Evolutionary conservation across 2,888 invertebrate genomes (phyloP).

Genomic region (Campoletis raptor): DNA sequence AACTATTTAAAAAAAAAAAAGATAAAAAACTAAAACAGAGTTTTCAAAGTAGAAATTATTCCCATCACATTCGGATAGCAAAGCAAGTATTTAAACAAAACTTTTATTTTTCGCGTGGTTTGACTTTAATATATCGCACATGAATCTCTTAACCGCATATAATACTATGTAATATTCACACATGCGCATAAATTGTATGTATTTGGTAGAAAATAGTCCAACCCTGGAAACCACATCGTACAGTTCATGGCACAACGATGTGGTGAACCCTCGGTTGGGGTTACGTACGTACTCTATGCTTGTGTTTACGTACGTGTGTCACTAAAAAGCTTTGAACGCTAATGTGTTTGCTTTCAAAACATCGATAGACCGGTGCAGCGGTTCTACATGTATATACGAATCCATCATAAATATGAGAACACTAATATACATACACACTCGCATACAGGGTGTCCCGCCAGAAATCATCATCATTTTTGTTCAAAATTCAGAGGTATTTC

Average conservation of each 20-base stretch:
- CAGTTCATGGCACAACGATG: constrained; percentile 32
- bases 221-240: constrained; percentile 39
- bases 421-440: not conserved
- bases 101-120: constrained; percentile 7
- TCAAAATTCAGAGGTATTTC: not conserved
- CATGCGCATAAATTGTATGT: constrained; percentile 25
- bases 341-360: constrained; percentile 68
- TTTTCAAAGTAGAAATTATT: not conserved
- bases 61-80: not conserved
- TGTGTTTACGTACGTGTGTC: constrained; percentile 62
- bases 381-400: not conserved
- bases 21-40: not conserved
- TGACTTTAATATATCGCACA: constrained; percentile 13
- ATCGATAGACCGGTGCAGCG: constrained; percentile 36
- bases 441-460: not conserved
- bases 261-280: constrained; percentile 19
- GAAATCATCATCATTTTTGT: not conserved
- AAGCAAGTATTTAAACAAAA: not conserved
- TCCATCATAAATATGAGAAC: constrained; percentile 15
- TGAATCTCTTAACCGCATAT: constrained; percentile 32
- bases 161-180: constrained; percentile 7
- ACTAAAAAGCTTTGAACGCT: constrained; percentile 62
- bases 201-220: constrained; percentile 19
- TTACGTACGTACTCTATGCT: constrained; percentile 7
- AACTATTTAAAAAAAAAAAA: not conserved